Evolutionary conservation across 2,113 vertebrate genomes (phyloP), one percentile per base, ranked within the genome.

Genomic region (Seriola aureovittata): DNA sequence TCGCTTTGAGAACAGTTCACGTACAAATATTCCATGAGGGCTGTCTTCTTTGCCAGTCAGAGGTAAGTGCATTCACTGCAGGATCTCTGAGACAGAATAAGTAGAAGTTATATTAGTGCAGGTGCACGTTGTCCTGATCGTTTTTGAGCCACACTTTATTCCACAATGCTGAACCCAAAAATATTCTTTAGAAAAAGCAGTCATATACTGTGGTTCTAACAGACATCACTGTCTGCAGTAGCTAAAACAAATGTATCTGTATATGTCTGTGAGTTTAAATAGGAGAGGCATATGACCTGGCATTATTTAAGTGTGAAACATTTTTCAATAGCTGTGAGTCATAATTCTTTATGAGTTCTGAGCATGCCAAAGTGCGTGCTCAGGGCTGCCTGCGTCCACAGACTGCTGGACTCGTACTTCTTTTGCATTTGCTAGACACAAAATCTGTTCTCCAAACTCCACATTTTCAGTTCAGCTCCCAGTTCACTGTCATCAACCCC

Each of bases 391-490:
- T 75, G 40, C 32, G 34, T 80, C 71, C 52, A 78, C 82, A 89
- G 80, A 69, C 77, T 34, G 57, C 42, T 74, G 81, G 75, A 76
- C 73, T 75, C 17, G 1, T 46, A 82, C 75, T 55, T 85, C 62
- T 83, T 91, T 77, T 77, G 55, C 75, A 80, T 90, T 91, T 84
- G 80, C 76, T 66, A 87, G 68, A 90, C 58, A 65, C 72, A 57
- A 90, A 89, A 91, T 89, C 85, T 84, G 81, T 79, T 90, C 87
- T 83, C 80, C 68, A 86, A 92, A 90, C 84, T 88, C 80, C 74
- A 80, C 21, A 9, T 87, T 91, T 88, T 91, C 63, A 82, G 78
- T 86, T 81, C 79, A 85, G 71, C 85, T 80, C 57, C 75, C 73
- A 50, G 75, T 87, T 88, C 85, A 80, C 82, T 75, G 78, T 78